These are phyloP conservation scores for Hycleus cichorii DNA, from an alignment of 1,140 invertebrate genomes.

Conservation along the genomic window DNA sequence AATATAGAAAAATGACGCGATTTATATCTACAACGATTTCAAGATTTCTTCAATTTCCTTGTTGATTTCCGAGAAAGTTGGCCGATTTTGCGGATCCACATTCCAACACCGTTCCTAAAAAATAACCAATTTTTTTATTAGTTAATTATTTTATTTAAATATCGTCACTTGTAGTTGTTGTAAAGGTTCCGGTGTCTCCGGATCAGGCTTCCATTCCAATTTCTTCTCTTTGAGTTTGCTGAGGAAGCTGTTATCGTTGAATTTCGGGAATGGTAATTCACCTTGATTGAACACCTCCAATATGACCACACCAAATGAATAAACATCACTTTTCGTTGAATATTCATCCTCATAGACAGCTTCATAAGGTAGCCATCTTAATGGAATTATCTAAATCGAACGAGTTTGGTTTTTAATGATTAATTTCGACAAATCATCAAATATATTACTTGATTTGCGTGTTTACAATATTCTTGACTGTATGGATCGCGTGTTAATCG, in stretches of 20 bases:
- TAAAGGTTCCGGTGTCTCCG: conserved; percentile 55
- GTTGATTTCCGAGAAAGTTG: conserved; percentile 31
- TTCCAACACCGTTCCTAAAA: conserved; percentile 35
- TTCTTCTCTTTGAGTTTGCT: conserved; percentile 59
- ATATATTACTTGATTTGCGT: conserved; percentile 59
- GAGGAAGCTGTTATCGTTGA: conserved; percentile 70
- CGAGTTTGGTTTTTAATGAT: background rate
- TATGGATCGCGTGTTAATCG: conserved; percentile 78
- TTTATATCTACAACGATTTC: conserved; percentile 36
- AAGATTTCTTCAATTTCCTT: conserved; percentile 34
- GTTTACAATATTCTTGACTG: conserved; percentile 75
- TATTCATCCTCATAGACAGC: conserved; percentile 85
- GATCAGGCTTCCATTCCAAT: conserved; percentile 58
- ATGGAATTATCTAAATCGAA: conserved; percentile 53
- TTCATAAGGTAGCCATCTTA: conserved; percentile 84
- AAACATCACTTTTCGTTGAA: conserved; percentile 91
- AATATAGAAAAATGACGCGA: conserved; percentile 11
- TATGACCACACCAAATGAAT: conserved; percentile 79
- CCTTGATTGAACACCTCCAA: conserved; percentile 90
- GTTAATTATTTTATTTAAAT: background rate
- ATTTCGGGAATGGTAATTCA: conserved; percentile 74
- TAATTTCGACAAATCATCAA: conserved; percentile 25
- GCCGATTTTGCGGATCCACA: conserved; percentile 35
- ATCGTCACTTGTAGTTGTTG: conserved; percentile 53
- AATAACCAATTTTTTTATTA: background rate